These are phyloP conservation scores for Trachelus iudaicus DNA, from an alignment of 2,888 invertebrate genomes.

Conservation along the genomic window DNA sequence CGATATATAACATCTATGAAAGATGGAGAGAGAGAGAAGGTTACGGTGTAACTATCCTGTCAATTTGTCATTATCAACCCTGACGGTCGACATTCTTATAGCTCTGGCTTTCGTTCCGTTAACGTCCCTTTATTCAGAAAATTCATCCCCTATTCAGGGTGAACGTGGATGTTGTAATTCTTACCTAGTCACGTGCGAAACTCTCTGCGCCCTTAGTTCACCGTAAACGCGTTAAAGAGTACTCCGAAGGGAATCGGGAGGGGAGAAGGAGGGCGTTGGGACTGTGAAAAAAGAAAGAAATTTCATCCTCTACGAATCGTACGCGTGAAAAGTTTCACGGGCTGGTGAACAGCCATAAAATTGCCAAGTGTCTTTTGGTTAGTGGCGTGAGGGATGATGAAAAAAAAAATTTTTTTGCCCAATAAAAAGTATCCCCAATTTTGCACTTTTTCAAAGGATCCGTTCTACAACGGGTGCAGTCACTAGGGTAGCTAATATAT, in stretches of 20 bases:
- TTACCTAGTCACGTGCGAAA: background rate
- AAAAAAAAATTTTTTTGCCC: too few relatives aligned
- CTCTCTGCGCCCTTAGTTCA: background rate
- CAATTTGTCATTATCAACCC: conserved; percentile 56
- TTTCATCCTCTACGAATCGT: background rate
- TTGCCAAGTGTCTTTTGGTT: background rate
- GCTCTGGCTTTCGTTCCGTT: background rate
- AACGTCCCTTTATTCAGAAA: background rate
- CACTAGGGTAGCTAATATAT: background rate
- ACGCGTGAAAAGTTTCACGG: background rate
- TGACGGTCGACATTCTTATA: background rate
- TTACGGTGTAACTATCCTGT: conserved; percentile 16
- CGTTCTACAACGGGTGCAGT: background rate
- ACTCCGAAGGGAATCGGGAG: background rate
- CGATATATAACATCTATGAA: background rate
- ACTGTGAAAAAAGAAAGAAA: background rate
- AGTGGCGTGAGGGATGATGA: background rate
- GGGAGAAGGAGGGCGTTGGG: too few relatives aligned
- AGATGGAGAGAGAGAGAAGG: background rate
- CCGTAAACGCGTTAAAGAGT: background rate
- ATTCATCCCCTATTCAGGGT: background rate
- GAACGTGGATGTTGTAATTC: background rate
- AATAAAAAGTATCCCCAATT: background rate
- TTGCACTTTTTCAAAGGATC: background rate
- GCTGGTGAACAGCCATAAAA: background rate